Evolutionary conservation across 2,113 vertebrate species (phyloP).

Genomic region (Oreochromis niloticus): DNA sequence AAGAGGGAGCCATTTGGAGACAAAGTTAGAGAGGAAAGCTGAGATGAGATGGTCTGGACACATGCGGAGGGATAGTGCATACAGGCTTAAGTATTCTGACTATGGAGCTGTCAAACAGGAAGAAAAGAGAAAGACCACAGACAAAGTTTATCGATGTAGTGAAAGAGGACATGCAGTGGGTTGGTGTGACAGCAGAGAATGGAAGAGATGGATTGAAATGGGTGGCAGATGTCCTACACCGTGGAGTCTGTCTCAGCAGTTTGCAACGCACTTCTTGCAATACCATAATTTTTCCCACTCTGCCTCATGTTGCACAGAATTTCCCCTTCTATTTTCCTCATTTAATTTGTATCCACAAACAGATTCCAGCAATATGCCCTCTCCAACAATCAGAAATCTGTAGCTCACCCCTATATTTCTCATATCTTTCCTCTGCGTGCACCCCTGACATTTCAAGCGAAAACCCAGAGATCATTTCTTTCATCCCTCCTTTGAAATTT

Average conservation of each 20-base stretch:
- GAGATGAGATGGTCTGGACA: neutral
- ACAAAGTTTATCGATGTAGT: neutral
- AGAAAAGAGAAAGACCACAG: neutral
- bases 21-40: neutral
- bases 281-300: neutral
- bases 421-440: neutral
- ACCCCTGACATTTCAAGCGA: neutral
- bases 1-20: neutral
- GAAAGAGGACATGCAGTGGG: neutral
- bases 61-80: neutral
- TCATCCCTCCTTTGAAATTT: neutral
- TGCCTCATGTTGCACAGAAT: neutral
- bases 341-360: neutral
- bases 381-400: neutral
- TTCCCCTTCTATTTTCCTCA: neutral
- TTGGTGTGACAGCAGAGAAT: neutral
- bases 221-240: neutral
- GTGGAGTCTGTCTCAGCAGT: neutral
- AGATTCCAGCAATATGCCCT: neutral
- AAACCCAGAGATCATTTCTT: neutral
- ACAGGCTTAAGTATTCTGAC: neutral
- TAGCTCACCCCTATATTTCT: neutral
- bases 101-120: neutral
- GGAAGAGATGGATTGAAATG: neutral
- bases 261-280: neutral